Percentiles rank a stretch among this genome's conserved stretches.
These are phyloP conservation scores for Xenentodon cancila DNA, from an alignment of 2,797 vertebrate genomes.

Conservation along the genomic window DNA sequence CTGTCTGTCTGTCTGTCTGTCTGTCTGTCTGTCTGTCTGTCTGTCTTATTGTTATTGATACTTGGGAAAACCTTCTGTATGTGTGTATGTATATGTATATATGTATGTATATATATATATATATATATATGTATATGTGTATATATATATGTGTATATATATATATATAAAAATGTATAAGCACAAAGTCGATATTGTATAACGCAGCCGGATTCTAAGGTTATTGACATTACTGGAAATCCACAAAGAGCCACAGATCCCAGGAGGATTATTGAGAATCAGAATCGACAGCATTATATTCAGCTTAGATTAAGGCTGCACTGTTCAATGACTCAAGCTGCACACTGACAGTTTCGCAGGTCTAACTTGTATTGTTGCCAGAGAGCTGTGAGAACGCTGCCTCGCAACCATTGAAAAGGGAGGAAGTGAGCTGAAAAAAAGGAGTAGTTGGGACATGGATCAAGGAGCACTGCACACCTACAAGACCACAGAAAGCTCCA, in stretches of 20 bases:
- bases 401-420: slow-evolving; percentile 22
- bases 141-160: too few species aligned
- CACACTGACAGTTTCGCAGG: slow-evolving; percentile 41
- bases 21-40: too few species aligned
- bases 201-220: slow-evolving; percentile 35
- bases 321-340: slow-evolving; percentile 42
- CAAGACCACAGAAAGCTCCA: slow-evolving; percentile 37
- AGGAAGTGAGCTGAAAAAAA: slow-evolving; percentile 23
- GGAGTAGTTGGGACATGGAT: slow-evolving; percentile 37
- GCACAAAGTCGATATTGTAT: background rate
- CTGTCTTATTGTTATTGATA: too few species aligned
- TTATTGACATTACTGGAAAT: slow-evolving; percentile 30
- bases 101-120: too few species aligned
- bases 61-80: too few species aligned
- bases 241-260: slow-evolving; percentile 31
- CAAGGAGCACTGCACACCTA: slow-evolving; percentile 55
- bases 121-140: too few species aligned
- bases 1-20: too few species aligned
- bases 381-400: slow-evolving; percentile 42
- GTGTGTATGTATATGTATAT: too few species aligned
- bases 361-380: slow-evolving; percentile 39
- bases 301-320: slow-evolving; percentile 42
- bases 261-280: slow-evolving; percentile 40
- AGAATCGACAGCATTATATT: slow-evolving; percentile 44
- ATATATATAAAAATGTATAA: slow-evolving; percentile 1